Evolutionary conservation across 1,140 invertebrate species (phyloP).

Genomic region (Glossosoma conforme): DNA sequence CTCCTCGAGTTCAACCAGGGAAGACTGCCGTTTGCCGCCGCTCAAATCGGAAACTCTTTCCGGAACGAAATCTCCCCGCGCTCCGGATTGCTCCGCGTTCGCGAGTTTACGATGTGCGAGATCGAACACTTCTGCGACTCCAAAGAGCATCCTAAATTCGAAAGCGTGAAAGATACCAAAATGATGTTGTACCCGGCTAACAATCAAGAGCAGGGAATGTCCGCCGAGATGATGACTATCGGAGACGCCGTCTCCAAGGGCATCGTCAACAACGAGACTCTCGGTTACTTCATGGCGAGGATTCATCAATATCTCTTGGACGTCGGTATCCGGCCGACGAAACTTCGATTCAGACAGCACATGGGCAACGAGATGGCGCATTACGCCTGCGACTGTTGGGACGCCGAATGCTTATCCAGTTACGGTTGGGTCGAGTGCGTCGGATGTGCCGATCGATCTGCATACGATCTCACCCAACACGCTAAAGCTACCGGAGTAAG

Average conservation of each 20-base stretch:
- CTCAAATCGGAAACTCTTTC: constrained; percentile 97
- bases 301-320: constrained; percentile 87
- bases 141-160: constrained; percentile 92
- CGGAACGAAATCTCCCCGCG: constrained; percentile 99
- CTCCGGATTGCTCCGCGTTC: constrained; percentile 91
- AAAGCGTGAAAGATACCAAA: constrained; percentile 63
- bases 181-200: constrained; percentile 89
- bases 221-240: constrained; percentile 65
- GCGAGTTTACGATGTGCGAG: constrained; percentile 99
- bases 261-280: constrained; percentile 92
- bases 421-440: constrained; percentile 99
- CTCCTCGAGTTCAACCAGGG: constrained; percentile 97
- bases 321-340: constrained; percentile 81
- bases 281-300: constrained; percentile 97
- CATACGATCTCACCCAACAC: constrained; percentile 95
- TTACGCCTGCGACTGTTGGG: constrained; percentile 99
- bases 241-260: constrained; percentile 76
- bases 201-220: constrained; percentile 92
- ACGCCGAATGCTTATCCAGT: constrained; percentile 93
- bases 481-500: constrained; percentile 86
- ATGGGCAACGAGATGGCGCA: constrained; percentile 99
- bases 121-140: constrained; percentile 99
- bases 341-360: constrained; percentile 94
- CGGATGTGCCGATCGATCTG: constrained; percentile 97
- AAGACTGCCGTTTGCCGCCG: constrained; percentile 93